phyloP scores from a whole-genome alignment of 2,888 invertebrate species.

The Drosophila melanosoma region DNA sequence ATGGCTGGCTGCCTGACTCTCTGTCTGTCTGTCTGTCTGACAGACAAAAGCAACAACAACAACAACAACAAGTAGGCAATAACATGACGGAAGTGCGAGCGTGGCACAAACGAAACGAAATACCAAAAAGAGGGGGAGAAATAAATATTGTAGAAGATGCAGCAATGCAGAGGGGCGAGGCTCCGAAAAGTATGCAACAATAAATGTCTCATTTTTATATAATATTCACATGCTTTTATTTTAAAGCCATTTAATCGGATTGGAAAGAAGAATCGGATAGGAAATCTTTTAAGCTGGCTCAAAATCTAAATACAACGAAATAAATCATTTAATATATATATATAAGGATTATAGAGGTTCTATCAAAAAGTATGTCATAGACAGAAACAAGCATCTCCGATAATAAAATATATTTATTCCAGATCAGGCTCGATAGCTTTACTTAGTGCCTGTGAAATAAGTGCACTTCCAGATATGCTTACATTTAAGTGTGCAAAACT shows the following conservation, averaged over 20 bases:
- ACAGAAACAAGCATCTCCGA: neutral
- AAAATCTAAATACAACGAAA: neutral
- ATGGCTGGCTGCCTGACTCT: slow-evolving; percentile 26
- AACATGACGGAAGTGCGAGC: slow-evolving; percentile 74
- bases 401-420: neutral
- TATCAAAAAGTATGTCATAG: neutral
- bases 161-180: slow-evolving; percentile 31
- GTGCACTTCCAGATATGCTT: neutral
- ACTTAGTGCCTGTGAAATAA: neutral
- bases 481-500: neutral
- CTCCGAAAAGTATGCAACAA: slow-evolving; percentile 60
- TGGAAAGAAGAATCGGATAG: neutral
- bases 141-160: slow-evolving; percentile 50
- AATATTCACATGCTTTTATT: too few species aligned
- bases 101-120: slow-evolving; percentile 60
- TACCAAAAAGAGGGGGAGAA: slow-evolving; percentile 16
- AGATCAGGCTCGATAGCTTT: neutral
- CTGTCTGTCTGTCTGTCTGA: slow-evolving; percentile 23
- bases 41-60: slow-evolving; percentile 23
- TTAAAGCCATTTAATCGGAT: neutral
- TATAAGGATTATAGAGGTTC: too few species aligned
- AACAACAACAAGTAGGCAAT: slow-evolving; percentile 55
- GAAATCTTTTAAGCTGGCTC: neutral
- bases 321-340: neutral
- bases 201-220: slow-evolving; percentile 41